Conservation (phyloP, 2,888 invertebrate genomes). For the Stegophylla sp. region DNA sequence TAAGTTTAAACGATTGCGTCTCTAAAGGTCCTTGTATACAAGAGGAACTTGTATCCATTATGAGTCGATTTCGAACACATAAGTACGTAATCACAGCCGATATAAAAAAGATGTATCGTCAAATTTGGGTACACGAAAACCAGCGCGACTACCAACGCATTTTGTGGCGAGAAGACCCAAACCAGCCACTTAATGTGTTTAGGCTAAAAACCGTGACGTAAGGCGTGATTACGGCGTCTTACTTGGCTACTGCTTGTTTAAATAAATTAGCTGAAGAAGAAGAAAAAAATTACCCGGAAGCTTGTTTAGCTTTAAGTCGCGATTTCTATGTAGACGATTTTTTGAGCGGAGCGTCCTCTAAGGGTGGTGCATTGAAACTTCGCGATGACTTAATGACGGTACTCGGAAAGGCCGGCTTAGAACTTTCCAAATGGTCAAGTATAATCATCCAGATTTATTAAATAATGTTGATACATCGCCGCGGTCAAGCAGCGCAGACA, state of each 20-base stretch:
- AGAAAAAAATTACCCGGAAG: conserved; percentile 55
- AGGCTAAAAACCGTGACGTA: conserved; percentile 64
- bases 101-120: no score
- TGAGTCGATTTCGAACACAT: neutral
- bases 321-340: conserved; percentile 64
- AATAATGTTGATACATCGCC: neutral
- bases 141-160: neutral
- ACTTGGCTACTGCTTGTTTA: conserved; percentile 62
- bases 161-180: neutral
- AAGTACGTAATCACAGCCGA: no score
- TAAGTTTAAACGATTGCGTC: conserved; percentile 10
- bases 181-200: no score
- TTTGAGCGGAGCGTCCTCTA: conserved; percentile 60
- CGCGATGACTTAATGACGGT: neutral
- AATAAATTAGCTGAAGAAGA: conserved; percentile 62
- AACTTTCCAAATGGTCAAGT: neutral
- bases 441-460: neutral
- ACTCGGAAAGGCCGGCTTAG: neutral
- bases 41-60: conserved; percentile 38
- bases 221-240: conserved; percentile 60
- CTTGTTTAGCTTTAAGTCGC: conserved; percentile 58
- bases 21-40: conserved; percentile 59
- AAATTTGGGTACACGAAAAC: no score
- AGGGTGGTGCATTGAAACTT: conserved; percentile 58
- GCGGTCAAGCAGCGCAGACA: neutral